Percentiles rank a stretch among this genome's conserved stretches.
phyloP scores from a whole-genome alignment of 2,888 invertebrate genomes.

The Spisula subtruncata region DNA sequence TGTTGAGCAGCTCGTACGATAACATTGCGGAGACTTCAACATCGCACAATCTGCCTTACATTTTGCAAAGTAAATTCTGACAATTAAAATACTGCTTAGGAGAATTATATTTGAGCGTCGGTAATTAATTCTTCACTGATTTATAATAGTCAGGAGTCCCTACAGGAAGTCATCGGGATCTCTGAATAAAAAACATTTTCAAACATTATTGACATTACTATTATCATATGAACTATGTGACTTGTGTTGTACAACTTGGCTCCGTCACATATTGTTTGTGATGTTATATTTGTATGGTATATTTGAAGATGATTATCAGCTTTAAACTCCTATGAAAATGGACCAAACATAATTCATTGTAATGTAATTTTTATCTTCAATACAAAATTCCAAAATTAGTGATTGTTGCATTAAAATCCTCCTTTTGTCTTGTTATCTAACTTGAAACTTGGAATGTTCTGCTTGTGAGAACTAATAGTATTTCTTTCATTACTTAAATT shows the following conservation, averaged over 20 bases:
- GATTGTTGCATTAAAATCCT: no score
- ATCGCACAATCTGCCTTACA: background rate
- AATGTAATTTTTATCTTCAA: background rate
- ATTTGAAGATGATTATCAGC: background rate
- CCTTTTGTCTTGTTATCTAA: no score
- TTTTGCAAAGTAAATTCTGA: background rate
- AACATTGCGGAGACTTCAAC: background rate
- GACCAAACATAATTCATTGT: background rate
- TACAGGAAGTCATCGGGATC: background rate
- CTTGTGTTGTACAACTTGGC: slow-evolving; percentile 1
- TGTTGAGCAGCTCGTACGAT: slow-evolving; percentile 18
- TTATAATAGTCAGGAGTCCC: background rate
- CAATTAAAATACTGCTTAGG: background rate
- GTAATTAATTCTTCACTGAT: slow-evolving; percentile 6
- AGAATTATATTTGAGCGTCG: background rate
- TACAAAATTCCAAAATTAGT: background rate
- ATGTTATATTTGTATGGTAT: background rate
- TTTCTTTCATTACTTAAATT: no score
- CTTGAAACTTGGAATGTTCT: no score
- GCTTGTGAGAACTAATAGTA: no score
- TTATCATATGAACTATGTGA: background rate
- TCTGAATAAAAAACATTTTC: background rate
- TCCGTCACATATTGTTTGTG: background rate
- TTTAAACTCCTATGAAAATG: slow-evolving; percentile 7
- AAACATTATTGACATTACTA: background rate